Base-by-base conservation (phyloP, 2,113 vertebrate species). In the Calypte anna region DNA sequence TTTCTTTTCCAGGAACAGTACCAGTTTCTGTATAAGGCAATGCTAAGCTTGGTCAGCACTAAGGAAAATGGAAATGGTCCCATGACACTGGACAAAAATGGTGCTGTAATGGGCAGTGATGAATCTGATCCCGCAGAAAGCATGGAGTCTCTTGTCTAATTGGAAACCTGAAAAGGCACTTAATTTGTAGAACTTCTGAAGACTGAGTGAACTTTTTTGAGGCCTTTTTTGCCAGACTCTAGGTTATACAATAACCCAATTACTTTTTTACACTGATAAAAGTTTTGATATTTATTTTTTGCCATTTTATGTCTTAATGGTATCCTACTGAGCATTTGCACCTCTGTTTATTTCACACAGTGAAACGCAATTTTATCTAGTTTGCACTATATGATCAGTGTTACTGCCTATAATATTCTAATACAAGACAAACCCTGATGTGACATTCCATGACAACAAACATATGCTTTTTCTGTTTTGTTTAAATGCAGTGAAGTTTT, bases 221-320 rank as follows among this genome's bases (percentile, higher is more conserved):
- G 98, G 99, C 99, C 99, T 99, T 99, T 99, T 99, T 99, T 98
- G 99, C 98, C 99, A 99, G 99, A 99, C 98, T 99, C 98, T 99
- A 99, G 99, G 98, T 99, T 99, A 99, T 99, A 99, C 98, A 98
- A 98, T 98, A 99, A 99, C 98, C 98, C 98, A 98, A 98, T 99
- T 99, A 99, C 99, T 99, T 99, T 99, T 99, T 99, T 99, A 99
- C 99, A 99, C 98, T 99, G 99, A 99, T 99, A 98, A 99, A 99
- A 98, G 98, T 99, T 99, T 99, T 99, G 98, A 99, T 99, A 99
- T 99, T 99, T 99, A 99, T 99, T 99, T 98, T 99, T 99, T 99
- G 98, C 98, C 98, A 99, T 99, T 99, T 99, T 99, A 98, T 99
- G 99, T 99, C 99, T 99, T 99, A 99, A 99, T 98, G 98, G 99